A percentile compares a stretch with the other conserved stretches of the same genome.
These are phyloP conservation scores for Vimba vimba DNA, from an alignment of 2,113 vertebrate genomes.

Conservation along the genomic window DNA sequence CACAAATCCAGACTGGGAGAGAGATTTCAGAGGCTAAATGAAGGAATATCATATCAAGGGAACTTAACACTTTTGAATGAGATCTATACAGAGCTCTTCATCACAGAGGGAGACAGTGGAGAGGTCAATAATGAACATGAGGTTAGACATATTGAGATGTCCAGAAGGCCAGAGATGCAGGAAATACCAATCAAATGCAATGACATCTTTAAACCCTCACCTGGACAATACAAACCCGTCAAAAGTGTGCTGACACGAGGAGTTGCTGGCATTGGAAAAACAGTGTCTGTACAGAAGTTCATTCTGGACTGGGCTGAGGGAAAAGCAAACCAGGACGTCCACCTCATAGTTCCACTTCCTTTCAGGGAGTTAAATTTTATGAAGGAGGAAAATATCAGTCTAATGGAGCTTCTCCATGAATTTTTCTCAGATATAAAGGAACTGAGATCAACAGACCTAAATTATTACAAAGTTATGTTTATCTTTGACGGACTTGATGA, in stretches of 20 bases:
- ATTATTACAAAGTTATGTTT: neutral
- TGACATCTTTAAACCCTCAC: neutral
- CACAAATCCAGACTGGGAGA: neutral
- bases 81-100: neutral
- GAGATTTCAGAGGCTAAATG: neutral
- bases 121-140: neutral
- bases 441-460: neutral
- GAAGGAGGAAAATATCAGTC: neutral
- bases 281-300: neutral
- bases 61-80: neutral
- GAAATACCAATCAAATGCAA: slow-evolving; percentile 7
- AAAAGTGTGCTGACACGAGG: neutral
- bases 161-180: neutral
- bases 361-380: neutral
- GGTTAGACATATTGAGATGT: slow-evolving; percentile 10
- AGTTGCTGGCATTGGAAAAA: slow-evolving; percentile 1
- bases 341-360: neutral
- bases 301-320: neutral
- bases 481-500: neutral
- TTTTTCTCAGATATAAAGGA: neutral
- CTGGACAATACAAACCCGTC: neutral
- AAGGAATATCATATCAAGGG: neutral
- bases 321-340: neutral
- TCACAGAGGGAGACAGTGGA: neutral
- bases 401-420: neutral